Percentiles rank a stretch among this genome's conserved stretches.
phyloP scores from a whole-genome alignment of 2,888 invertebrate species.

The Diarsia mendica region DNA sequence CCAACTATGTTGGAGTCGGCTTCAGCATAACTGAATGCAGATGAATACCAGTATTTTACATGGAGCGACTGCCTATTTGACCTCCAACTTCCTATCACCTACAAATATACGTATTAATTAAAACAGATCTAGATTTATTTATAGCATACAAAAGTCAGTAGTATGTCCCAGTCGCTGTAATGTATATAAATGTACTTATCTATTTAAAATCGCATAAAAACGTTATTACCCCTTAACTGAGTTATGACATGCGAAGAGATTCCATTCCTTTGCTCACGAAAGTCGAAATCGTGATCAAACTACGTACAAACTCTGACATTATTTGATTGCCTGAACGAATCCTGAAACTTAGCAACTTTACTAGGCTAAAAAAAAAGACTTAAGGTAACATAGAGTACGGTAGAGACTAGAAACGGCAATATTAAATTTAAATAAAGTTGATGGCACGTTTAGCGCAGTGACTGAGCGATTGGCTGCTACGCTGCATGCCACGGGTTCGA shows the following conservation, averaged over 20 bases:
- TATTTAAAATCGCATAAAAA: conserved; percentile 26
- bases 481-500: no score
- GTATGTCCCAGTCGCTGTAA: neutral
- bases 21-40: neutral
- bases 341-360: neutral
- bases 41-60: neutral
- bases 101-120: no score
- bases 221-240: conserved; percentile 29
- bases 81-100: neutral
- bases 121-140: no score
- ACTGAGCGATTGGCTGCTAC: no score
- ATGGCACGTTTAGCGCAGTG: no score
- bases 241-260: conserved; percentile 40
- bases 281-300: conserved; percentile 19
- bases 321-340: neutral
- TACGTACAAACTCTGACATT: conserved; percentile 5
- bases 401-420: neutral
- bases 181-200: conserved; percentile 33
- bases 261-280: conserved; percentile 26
- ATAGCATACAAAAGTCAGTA: neutral
- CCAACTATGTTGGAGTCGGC: neutral
- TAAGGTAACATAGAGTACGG: neutral
- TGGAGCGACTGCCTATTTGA: neutral
- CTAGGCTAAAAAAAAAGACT: neutral
- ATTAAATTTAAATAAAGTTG: neutral